Evolutionary conservation across 2,113 vertebrate species (phyloP).

Genomic region (Alces alces): DNA sequence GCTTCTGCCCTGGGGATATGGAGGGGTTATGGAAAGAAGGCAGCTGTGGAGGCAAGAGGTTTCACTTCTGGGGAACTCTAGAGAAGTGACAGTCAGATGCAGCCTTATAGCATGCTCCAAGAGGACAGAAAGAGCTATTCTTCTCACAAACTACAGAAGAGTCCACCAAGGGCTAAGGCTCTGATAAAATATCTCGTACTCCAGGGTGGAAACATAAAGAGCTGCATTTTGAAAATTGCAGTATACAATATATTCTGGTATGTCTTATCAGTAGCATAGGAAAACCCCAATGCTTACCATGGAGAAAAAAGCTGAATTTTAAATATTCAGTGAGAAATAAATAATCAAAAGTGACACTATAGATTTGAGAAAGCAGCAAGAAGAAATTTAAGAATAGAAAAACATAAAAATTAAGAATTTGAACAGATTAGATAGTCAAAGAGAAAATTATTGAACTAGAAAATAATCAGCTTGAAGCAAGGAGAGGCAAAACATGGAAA

Average conservation of each 20-base stretch:
- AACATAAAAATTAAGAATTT: neutral
- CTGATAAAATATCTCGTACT: neutral
- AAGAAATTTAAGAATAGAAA: neutral
- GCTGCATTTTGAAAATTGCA: neutral
- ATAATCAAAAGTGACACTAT: neutral
- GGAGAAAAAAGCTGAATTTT: neutral
- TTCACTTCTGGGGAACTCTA: neutral
- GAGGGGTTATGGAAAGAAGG: neutral
- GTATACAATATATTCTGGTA: slow-evolving; percentile 2
- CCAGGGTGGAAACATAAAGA: neutral
- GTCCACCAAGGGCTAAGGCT: neutral
- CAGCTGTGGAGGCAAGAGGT: neutral
- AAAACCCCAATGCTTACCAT: neutral
- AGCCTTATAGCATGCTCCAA: neutral
- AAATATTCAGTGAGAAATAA: slow-evolving; percentile 17
- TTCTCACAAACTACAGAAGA: neutral
- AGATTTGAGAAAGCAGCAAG: neutral
- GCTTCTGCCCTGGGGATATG: neutral
- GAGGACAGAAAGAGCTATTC: neutral
- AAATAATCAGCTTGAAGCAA: neutral
- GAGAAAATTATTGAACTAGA: neutral
- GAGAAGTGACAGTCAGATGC: neutral
- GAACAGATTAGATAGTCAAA: neutral
- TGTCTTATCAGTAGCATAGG: neutral
- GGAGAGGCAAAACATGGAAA: neutral